These are phyloP conservation scores for Dasyurus viverrinus DNA, from an alignment of 2,113 vertebrate genomes.

Conservation along the genomic window DNA sequence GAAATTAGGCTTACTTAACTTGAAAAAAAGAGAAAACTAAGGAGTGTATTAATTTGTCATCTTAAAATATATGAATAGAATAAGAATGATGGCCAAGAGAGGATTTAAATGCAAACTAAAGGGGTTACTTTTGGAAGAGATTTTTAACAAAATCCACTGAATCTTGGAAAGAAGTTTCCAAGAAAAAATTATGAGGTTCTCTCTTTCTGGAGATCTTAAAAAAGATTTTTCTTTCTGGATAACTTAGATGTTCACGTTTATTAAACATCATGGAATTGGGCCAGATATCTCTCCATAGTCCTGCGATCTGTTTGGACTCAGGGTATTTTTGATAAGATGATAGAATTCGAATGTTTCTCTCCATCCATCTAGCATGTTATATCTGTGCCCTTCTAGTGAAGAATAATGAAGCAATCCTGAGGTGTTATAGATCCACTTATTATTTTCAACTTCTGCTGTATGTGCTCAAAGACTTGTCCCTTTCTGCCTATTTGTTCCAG, in stretches of 20 bases:
- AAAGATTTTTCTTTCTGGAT: rapidly evolving
- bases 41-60: conserved; percentile 50
- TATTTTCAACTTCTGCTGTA: conserved; percentile 31
- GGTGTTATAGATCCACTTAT: conserved; percentile 40
- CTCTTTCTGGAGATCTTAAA: background rate
- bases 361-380: no score
- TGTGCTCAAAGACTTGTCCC: conserved; percentile 55
- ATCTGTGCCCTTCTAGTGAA: background rate
- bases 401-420: background rate
- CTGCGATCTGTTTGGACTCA: background rate
- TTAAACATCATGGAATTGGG: background rate
- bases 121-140: background rate
- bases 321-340: background rate
- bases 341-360: rapidly evolving
- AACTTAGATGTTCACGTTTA: background rate
- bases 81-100: background rate
- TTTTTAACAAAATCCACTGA: background rate
- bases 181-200: background rate
- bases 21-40: conserved; percentile 33
- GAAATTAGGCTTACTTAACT: conserved; percentile 15
- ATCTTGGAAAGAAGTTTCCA: background rate
- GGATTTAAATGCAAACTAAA: background rate
- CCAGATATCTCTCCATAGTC: rapidly evolving
- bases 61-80: background rate
- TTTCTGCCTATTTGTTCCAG: conserved; percentile 77